Base-by-base conservation (phyloP, 1,140 invertebrate species). In the Pogonomyrmex barbatus region DNA sequence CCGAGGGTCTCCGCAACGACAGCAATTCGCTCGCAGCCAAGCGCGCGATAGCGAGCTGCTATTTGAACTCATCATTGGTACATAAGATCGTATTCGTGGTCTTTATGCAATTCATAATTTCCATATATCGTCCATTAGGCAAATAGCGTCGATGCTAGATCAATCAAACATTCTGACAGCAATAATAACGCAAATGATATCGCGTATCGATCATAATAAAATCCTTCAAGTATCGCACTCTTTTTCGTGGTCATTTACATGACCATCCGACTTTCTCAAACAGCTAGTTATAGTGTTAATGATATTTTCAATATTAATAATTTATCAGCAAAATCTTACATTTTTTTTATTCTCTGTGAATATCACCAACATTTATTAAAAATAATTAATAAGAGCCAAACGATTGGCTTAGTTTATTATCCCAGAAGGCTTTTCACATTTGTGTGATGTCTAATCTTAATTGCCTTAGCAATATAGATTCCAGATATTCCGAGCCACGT, bases 11-110 rank as follows among this genome's bases (percentile, higher is more conserved):
- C 89, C 91, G 85, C 93, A 93, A n/a, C 92, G 92, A 67, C 91
- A 94, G 88, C 93, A 93, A 88, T 92, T 94, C 73, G 91, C 93
- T 17, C 92, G 89, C 9, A 92, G 78, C 93, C 93, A 94, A 9
- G 90, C 91, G 33, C 91, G 90, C 73, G 94, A 92, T 63, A 93
- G 30, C 52, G 93, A 92, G 67, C 90, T 91, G 73, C 87, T 90
- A 78, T 91, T 94, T 24, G 92, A 92, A 86, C 92, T 93, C 42
- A 91, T 93, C 93, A 93, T 94, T 71, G 52, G 58, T 85, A 52
- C 70, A 50, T 65, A 45, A 87, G 42, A 60, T 67, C 62, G 77
- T 78, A 33, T 30, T 73, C 5, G 39, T 39, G 33, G 79, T 12
- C 30, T 60, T 83, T 52, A 52, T 60, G 79, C 30, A 71, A 71